Evolutionary conservation across 2,113 vertebrate genomes (phyloP).

Genomic region (Vanacampus margaritifer): DNA sequence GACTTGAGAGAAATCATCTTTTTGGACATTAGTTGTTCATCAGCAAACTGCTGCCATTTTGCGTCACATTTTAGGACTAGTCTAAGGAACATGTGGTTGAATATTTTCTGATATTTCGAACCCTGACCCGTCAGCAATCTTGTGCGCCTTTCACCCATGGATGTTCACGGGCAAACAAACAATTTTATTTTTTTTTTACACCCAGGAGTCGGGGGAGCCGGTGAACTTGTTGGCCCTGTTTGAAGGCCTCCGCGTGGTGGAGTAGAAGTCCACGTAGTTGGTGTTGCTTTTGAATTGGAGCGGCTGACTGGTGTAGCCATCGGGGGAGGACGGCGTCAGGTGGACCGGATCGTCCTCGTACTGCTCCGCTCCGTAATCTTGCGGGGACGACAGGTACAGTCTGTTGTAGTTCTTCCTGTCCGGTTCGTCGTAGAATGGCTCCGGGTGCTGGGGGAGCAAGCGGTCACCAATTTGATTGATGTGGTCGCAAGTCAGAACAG

Average conservation of each 20-base stretch:
- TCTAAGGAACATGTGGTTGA: conserved; percentile 4
- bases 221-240: conserved; percentile 93
- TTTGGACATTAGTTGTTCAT: neutral
- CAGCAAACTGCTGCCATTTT: neutral
- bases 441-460: conserved; percentile 76
- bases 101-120: neutral
- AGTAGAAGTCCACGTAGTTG: conserved; percentile 99
- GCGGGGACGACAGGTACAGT: conserved; percentile 89
- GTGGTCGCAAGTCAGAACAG: neutral
- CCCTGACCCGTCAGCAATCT: conserved; percentile 26
- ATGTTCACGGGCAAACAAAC: neutral
- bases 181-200: conserved; percentile 69
- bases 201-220: conserved; percentile 97
- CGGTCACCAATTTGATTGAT: neutral
- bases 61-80: conserved; percentile 31
- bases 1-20: neutral
- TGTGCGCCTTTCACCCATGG: conserved; percentile 17
- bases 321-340: conserved; percentile 73
- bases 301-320: conserved; percentile 80
- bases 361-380: conserved; percentile 88
- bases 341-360: conserved; percentile 87
- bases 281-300: conserved; percentile 89
- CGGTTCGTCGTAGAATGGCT: conserved; percentile 89
- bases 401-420: conserved; percentile 89
- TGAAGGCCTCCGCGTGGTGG: conserved; percentile 90